A percentile compares a stretch with the other conserved stretches of the same genome.
Conservation (phyloP, 2,797 vertebrate genomes). For the Nasua narica region DNA sequence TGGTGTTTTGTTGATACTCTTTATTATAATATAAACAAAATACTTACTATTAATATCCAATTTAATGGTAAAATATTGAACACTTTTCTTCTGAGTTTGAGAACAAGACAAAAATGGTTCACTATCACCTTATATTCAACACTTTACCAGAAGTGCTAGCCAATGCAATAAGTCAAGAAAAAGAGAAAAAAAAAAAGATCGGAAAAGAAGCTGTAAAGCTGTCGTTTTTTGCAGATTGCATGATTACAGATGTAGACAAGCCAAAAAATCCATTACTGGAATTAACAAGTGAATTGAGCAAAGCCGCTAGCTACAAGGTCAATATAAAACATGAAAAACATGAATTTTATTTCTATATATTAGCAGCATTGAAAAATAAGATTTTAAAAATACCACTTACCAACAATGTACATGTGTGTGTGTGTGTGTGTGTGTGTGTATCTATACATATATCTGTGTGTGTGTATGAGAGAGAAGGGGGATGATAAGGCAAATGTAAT, state of each 20-base stretch:
- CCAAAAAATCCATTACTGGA: background rate
- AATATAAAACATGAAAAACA: background rate
- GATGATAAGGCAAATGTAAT: background rate
- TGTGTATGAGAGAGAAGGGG: background rate
- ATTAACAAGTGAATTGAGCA: background rate
- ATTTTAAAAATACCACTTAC: background rate
- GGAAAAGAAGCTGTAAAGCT: background rate
- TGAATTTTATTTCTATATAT: background rate
- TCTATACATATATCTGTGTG: background rate
- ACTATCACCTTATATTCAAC: background rate
- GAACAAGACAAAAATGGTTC: background rate
- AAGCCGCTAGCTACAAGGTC: background rate
- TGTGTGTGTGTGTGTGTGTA: too few relatives aligned
- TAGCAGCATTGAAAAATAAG: slow-evolving; percentile 23
- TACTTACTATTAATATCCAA: background rate
- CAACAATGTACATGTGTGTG: background rate
- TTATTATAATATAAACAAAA: background rate
- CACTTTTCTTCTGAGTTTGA: background rate
- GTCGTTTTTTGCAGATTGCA: background rate
- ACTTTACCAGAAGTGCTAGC: background rate
- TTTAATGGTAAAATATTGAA: background rate
- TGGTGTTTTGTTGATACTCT: background rate
- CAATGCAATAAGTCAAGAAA: background rate
- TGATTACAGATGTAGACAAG: background rate
- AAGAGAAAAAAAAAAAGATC: background rate